Conservation (phyloP, 2,888 invertebrate species). For the Caenorhabditis auriculariae region DNA sequence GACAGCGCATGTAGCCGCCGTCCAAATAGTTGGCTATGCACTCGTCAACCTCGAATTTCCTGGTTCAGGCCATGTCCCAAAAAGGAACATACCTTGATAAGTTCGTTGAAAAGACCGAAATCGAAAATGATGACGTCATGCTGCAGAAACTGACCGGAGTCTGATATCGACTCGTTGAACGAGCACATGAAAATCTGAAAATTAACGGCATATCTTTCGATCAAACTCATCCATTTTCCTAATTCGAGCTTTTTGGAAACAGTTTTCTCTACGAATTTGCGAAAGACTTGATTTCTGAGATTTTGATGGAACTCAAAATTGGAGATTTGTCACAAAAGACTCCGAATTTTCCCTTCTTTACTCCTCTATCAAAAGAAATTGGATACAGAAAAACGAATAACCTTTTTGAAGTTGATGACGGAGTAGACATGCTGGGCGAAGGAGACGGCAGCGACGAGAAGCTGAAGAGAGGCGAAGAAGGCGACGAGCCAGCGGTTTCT, state of each 20-base stretch:
- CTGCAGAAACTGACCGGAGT: constrained; percentile 40
- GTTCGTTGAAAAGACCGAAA: constrained; percentile 52
- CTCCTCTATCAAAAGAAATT: too few relatives aligned
- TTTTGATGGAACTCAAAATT: too few relatives aligned
- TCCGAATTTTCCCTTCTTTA: too few relatives aligned
- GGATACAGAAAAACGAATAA: too few relatives aligned
- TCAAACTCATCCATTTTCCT: too few relatives aligned
- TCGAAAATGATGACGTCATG: constrained; percentile 56
- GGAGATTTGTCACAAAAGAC: too few relatives aligned
- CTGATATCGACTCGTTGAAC: constrained; percentile 44
- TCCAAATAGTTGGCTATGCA: constrained; percentile 59
- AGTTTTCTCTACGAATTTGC: too few relatives aligned
- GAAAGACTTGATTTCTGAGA: too few relatives aligned
- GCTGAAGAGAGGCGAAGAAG: constrained; percentile 40
- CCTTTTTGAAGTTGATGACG: constrained; percentile 38
- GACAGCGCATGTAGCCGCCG: constrained; percentile 54
- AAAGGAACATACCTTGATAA: constrained; percentile 39
- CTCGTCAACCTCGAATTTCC: constrained; percentile 44
- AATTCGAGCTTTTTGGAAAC: too few relatives aligned
- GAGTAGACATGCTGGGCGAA: constrained; percentile 55
- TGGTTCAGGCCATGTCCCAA: too few relatives aligned
- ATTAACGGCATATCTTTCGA: too few relatives aligned
- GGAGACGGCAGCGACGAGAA: constrained; percentile 44
- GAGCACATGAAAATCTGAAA: constrained; percentile 48
- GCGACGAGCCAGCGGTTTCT: constrained; percentile 39